These are phyloP conservation scores for Chirona hameri DNA, from an alignment of 2,888 invertebrate genomes.

Conservation along the genomic window DNA sequence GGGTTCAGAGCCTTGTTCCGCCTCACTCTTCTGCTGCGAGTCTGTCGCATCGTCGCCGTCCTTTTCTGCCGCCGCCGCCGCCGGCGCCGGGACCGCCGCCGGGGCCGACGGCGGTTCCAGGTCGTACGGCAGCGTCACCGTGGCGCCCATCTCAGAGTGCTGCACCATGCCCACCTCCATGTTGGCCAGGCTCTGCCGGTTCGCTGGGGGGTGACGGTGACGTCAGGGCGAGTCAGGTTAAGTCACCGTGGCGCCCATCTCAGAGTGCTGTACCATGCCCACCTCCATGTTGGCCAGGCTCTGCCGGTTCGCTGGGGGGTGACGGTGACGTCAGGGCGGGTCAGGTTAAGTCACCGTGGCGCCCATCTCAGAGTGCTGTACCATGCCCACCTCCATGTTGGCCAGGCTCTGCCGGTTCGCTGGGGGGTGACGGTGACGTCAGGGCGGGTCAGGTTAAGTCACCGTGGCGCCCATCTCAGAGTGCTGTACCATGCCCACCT, in stretches of 20 bases:
- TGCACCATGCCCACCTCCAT: constrained; percentile 24
- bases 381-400: constrained; percentile 26
- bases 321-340: neutral
- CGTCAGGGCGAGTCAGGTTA: too few relatives aligned
- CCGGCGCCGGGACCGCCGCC: neutral
- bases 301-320: neutral
- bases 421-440: neutral
- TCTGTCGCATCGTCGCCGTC: too few relatives aligned
- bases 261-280: neutral
- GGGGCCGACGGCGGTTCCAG: neutral
- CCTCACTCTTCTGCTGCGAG: neutral
- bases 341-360: neutral
- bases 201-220: neutral
- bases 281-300: constrained; percentile 27
- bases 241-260: neutral
- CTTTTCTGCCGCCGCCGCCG: neutral
- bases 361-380: neutral
- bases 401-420: constrained; percentile 1
- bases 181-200: constrained; percentile 6
- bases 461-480: neutral
- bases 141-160: neutral
- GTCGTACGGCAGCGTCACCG: constrained; percentile 26
- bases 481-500: constrained; percentile 13
- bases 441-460: neutral
- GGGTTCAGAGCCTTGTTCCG: neutral